phyloP scores from a whole-genome alignment of 2,113 vertebrate genomes.

The Empidonax alnorum region DNA sequence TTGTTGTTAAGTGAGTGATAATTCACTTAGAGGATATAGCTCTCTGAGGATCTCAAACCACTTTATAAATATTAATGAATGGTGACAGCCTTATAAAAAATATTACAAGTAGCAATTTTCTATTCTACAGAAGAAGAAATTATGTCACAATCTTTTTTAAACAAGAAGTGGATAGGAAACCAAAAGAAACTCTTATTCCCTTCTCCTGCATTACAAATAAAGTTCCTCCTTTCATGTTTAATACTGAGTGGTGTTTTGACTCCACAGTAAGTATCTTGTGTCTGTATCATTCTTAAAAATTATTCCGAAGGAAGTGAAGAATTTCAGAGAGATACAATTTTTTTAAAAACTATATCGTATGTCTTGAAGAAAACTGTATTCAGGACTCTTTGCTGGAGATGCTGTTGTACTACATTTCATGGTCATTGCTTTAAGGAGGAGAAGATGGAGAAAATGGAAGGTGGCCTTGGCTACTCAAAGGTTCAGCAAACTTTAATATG shows the following conservation, averaged over 20 bases:
- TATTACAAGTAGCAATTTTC: background rate
- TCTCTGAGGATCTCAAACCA: background rate
- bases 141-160: background rate
- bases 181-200: background rate
- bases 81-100: background rate
- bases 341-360: background rate
- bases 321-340: background rate
- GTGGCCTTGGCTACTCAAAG: background rate
- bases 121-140: background rate
- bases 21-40: background rate
- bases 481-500: background rate
- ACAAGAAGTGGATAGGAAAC: background rate
- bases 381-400: background rate
- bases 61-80: slow-evolving; percentile 15
- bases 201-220: background rate
- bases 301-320: background rate
- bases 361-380: background rate
- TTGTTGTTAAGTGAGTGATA: background rate
- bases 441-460: background rate
- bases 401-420: background rate
- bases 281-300: background rate
- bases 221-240: background rate
- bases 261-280: background rate
- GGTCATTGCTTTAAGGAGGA: background rate
- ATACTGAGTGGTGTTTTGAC: background rate